A percentile compares a stretch with the other conserved stretches of the same genome.
Conservation (phyloP, 2,888 invertebrate genomes). For the Argyresthia albistria region DNA sequence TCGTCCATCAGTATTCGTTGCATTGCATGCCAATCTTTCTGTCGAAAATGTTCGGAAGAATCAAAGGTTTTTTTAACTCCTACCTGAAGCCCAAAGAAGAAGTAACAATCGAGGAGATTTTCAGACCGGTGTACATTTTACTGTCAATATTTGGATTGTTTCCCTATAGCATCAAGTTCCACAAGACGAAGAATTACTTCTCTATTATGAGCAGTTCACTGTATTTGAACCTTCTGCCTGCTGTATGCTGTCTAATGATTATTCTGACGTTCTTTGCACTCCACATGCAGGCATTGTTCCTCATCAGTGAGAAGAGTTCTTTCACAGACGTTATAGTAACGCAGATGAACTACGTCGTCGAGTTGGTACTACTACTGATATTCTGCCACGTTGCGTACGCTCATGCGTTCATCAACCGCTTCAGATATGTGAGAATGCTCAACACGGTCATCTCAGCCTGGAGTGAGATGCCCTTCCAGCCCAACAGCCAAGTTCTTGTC, state of each 20-base stretch:
- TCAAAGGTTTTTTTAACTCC: neutral
- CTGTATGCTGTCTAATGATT: constrained; percentile 23
- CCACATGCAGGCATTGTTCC: constrained; percentile 29
- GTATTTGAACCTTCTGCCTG: constrained; percentile 35
- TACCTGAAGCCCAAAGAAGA: neutral
- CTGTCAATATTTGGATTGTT: constrained; percentile 28
- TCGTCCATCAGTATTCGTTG: no score
- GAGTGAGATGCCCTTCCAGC: constrained; percentile 20
- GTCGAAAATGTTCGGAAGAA: neutral
- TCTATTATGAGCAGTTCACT: constrained; percentile 30
- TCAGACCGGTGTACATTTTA: constrained; percentile 29
- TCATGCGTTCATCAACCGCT: constrained; percentile 29
- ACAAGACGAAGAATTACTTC: constrained; percentile 19
- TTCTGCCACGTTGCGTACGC: constrained; percentile 31
- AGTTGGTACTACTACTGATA: constrained; percentile 24
- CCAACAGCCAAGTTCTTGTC: constrained; percentile 20
- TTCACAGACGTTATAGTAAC: constrained; percentile 28
- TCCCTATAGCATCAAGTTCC: constrained; percentile 29
- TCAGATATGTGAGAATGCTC: constrained; percentile 33
- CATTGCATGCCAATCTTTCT: no score
- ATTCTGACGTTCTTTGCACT: constrained; percentile 27
- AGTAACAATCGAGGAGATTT: constrained; percentile 6
- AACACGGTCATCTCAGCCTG: constrained; percentile 29
- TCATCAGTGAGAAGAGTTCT: constrained; percentile 17
- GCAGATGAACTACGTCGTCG: constrained; percentile 43